A percentile compares a stretch with the other conserved stretches of the same genome.
Conservation (phyloP, 2,113 vertebrate species). For the Haplotaxodon microlepis region DNA sequence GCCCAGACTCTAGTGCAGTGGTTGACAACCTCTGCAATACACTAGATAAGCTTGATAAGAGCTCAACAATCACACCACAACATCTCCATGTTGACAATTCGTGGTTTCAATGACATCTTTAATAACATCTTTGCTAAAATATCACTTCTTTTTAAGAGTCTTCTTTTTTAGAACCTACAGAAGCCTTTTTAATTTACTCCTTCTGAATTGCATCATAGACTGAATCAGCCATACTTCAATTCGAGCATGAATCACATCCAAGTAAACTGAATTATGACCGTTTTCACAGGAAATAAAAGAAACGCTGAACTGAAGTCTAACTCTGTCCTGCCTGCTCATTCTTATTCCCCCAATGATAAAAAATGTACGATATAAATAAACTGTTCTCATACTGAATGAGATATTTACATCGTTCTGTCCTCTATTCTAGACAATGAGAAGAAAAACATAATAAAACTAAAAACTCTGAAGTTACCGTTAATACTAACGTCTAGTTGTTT, state of each 20-base stretch:
- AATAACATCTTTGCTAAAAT: not conserved
- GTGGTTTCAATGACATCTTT: not conserved
- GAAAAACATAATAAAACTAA: not conserved
- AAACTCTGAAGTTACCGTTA: not conserved
- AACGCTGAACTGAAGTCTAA: not conserved
- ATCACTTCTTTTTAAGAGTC: not conserved
- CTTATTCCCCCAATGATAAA: not conserved
- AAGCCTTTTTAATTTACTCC: not conserved
- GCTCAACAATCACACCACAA: not conserved
- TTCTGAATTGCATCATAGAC: not conserved
- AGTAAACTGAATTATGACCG: not conserved
- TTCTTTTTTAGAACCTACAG: not conserved
- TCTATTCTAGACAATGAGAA: not conserved
- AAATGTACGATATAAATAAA: not conserved
- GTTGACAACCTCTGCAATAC: constrained; percentile 14
- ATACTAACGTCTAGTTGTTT: not conserved
- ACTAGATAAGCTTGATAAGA: not conserved
- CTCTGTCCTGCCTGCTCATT: not conserved
- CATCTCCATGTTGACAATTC: not conserved
- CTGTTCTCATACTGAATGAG: not conserved
- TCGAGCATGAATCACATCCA: not conserved
- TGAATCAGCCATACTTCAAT: not conserved
- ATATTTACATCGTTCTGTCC: not conserved
- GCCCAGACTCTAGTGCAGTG: constrained; percentile 22
- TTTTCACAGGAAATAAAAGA: not conserved